Evolutionary conservation across 2,113 vertebrate species (phyloP), one percentile per base, ranked within the genome.

Genomic region (Aramus guarauna): DNA sequence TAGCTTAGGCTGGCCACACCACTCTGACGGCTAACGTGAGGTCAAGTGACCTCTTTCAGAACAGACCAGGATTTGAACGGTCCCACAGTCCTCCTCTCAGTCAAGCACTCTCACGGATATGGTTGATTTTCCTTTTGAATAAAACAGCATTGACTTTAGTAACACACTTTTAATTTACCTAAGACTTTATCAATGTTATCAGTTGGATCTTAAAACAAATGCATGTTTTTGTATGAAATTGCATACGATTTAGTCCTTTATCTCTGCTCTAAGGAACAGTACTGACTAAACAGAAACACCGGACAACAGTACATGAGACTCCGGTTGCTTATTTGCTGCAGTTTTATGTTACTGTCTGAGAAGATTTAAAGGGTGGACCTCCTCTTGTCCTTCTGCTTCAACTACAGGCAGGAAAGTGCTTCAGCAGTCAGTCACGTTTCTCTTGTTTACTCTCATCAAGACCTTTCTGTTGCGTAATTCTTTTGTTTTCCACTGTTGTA

Each of bases 401-500:
- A 26, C 50, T 39, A 47, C 82, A 68, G 77, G 85, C 97, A 98
- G 98, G 98, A 98, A 98, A 97, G 80, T 17, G 64, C 96, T 91
- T 72, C 79, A 93, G 88, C 92, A 53, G 91, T 43, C 62, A 97
- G 97, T 98, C 97, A 98, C 97, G 97, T 98, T 98, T 88, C 95
- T 97, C 98, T 97, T 98, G 98, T 98, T 98, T 98, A 98, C 97
- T 93, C 91, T 95, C 94, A 97, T 66, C 66, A 37, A 92, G 93
- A 85, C 64, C 72, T 89, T 96, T 95, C 97, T 96, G 96, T 97
- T 97, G 95, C 97, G 96, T 94, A 98, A 94, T 94, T 98, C 98
- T 98, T 98, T 98, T 98, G 98, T 98, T 98, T 97, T 97, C 88
- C 34, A 11, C 47, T 74, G 95, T 87, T 96, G 94, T 98, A 98